These are phyloP conservation scores for Halcyon leucocephala DNA, from an alignment of 2,797 vertebrate species.

Conservation along the genomic window DNA sequence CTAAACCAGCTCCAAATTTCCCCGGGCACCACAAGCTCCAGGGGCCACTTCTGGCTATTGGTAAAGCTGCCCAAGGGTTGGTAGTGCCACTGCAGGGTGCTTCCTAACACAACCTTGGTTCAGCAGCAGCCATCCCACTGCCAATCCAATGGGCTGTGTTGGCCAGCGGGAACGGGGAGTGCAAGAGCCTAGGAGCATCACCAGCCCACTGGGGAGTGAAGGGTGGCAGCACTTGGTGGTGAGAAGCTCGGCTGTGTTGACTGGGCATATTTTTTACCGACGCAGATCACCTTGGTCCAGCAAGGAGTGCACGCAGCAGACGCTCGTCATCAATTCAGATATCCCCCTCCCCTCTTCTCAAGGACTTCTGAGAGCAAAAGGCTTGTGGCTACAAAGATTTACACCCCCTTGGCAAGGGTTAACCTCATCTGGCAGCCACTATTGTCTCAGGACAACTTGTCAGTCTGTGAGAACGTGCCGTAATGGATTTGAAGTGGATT, in stretches of 20 bases:
- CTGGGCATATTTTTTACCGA: neutral
- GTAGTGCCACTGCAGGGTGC: accelerated
- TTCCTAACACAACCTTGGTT: neutral
- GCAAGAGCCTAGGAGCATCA: neutral
- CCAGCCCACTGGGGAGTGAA: neutral
- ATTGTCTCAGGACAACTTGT: conserved; percentile 88
- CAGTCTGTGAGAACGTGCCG: conserved; percentile 89
- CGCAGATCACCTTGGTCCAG: conserved; percentile 14
- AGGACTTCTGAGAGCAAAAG: conserved; percentile 68
- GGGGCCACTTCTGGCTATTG: neutral
- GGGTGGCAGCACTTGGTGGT: neutral
- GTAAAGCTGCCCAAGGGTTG: neutral
- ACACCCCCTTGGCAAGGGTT: conserved; percentile 84
- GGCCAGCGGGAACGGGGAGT: neutral
- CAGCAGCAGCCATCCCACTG: neutral
- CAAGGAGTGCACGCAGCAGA: neutral
- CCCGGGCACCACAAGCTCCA: neutral
- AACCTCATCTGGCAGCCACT: conserved; percentile 89
- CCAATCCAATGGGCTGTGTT: accelerated
- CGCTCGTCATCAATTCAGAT: conserved; percentile 43
- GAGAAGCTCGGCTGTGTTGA: neutral
- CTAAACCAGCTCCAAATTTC: neutral
- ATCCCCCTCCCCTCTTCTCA: conserved; percentile 52
- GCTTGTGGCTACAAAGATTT: conserved; percentile 66
- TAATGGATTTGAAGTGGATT: conserved; percentile 95